These are phyloP conservation scores for Lapara coniferarum DNA, from an alignment of 2,888 invertebrate species.

Conservation along the genomic window DNA sequence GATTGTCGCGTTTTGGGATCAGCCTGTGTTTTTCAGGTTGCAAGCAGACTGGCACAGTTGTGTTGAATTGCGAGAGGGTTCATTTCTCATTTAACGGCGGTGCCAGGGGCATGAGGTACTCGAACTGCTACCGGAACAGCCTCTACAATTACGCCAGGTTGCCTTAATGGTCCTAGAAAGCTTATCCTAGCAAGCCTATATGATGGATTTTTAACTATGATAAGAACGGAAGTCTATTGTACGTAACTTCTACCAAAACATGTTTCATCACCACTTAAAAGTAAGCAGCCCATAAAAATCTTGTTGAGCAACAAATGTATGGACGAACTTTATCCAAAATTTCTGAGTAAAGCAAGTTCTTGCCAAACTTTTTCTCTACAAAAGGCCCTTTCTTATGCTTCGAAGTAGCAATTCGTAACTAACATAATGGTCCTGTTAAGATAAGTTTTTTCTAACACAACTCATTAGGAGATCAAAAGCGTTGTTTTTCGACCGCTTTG, in stretches of 20 bases:
- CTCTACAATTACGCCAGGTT: too few relatives aligned
- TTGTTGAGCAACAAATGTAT: neutral
- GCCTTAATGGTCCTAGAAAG: too few relatives aligned
- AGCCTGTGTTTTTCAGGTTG: too few relatives aligned
- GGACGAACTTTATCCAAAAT: neutral
- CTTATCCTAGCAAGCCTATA: too few relatives aligned
- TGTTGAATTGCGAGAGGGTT: too few relatives aligned
- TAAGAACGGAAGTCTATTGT: too few relatives aligned
- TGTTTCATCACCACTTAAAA: neutral
- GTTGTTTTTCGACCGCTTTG: conserved; percentile 1
- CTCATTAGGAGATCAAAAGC: conserved; percentile 17
- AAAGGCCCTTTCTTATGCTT: conserved; percentile 7
- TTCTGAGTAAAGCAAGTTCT: neutral
- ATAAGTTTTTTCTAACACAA: neutral
- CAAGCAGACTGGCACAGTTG: too few relatives aligned
- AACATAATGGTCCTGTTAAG: neutral
- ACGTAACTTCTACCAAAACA: neutral
- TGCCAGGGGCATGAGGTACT: too few relatives aligned
- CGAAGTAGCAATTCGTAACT: neutral
- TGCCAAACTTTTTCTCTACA: neutral
- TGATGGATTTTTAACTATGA: too few relatives aligned
- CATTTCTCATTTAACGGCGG: too few relatives aligned
- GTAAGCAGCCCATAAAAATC: neutral
- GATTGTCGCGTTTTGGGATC: too few relatives aligned
- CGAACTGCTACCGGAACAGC: too few relatives aligned